Evolutionary conservation across 2,113 vertebrate genomes (phyloP).

Genomic region (Zeus faber): DNA sequence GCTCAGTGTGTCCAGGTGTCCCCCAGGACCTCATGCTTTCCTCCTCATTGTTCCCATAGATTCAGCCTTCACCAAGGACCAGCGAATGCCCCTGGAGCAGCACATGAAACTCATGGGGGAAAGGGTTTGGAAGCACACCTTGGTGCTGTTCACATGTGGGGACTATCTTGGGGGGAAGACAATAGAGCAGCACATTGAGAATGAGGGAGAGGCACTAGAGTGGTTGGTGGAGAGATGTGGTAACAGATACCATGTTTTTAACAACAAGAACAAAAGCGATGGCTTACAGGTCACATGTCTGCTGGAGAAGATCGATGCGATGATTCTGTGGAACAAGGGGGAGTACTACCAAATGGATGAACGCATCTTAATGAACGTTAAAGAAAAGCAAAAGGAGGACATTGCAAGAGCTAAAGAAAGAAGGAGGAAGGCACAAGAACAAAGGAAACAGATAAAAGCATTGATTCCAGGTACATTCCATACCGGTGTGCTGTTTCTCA

Average conservation of each 20-base stretch:
- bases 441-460: constrained; percentile 12
- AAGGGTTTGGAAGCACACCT: constrained; percentile 33
- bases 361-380: constrained; percentile 11
- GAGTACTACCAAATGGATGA: constrained; percentile 20
- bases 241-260: constrained; percentile 41
- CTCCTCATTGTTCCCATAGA: constrained; percentile 41
- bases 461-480: constrained; percentile 27
- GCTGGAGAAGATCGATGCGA: constrained; percentile 46
- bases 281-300: constrained; percentile 33
- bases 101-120: constrained; percentile 50
- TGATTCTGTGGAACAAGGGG: constrained; percentile 21
- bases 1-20: constrained; percentile 30
- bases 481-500: too few species aligned
- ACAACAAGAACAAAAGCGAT: constrained; percentile 32
- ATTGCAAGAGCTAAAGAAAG: constrained; percentile 24
- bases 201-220: constrained; percentile 41
- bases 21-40: constrained; percentile 38
- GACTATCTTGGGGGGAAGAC: constrained; percentile 28
- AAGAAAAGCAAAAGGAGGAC: constrained; percentile 20
- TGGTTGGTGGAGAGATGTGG: constrained; percentile 41
- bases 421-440: background rate
- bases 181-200: constrained; percentile 51
- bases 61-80: constrained; percentile 24
- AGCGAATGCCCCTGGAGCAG: constrained; percentile 24
- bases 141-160: constrained; percentile 56